Conservation (phyloP, 2,888 invertebrate genomes). For the Crocallis elinguaria region DNA sequence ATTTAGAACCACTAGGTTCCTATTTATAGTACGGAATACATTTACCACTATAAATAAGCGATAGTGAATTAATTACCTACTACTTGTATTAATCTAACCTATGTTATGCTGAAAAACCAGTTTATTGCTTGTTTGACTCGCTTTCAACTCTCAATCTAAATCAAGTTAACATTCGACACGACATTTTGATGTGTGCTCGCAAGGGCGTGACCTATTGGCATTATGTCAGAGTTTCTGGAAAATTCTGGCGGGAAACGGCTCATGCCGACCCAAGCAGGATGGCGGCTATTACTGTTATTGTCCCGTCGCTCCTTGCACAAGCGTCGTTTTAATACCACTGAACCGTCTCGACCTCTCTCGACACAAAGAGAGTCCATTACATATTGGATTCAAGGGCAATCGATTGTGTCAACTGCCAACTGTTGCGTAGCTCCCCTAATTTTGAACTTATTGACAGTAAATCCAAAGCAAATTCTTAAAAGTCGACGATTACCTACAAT, state of each 20-base stretch:
- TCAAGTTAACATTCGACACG: constrained; percentile 27
- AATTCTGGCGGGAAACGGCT: constrained; percentile 72
- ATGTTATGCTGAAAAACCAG: not conserved
- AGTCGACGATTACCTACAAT: not conserved
- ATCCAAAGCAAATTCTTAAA: not conserved
- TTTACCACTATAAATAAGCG: no score
- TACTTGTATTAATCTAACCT: no score
- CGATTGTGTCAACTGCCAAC: constrained; percentile 2
- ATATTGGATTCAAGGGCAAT: constrained; percentile 30
- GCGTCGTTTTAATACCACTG: constrained; percentile 47
- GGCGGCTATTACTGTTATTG: constrained; percentile 70
- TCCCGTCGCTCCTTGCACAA: constrained; percentile 55
- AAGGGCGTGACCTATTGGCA: constrained; percentile 30
- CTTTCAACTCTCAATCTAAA: constrained; percentile 1
- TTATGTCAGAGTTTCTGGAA: constrained; percentile 67
- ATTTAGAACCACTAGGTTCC: no score
- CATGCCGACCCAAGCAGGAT: constrained; percentile 64
- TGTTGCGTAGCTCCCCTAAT: constrained; percentile 1
- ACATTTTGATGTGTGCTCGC: constrained; percentile 30
- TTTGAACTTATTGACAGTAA: constrained; percentile 1
- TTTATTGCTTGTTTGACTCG: not conserved
- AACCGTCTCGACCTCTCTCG: constrained; percentile 32
- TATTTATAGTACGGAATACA: no score
- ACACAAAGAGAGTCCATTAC: constrained; percentile 15
- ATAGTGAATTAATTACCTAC: no score